These are phyloP conservation scores for Thereva nobilitata DNA, from an alignment of 2,888 invertebrate genomes.

Conservation along the genomic window DNA sequence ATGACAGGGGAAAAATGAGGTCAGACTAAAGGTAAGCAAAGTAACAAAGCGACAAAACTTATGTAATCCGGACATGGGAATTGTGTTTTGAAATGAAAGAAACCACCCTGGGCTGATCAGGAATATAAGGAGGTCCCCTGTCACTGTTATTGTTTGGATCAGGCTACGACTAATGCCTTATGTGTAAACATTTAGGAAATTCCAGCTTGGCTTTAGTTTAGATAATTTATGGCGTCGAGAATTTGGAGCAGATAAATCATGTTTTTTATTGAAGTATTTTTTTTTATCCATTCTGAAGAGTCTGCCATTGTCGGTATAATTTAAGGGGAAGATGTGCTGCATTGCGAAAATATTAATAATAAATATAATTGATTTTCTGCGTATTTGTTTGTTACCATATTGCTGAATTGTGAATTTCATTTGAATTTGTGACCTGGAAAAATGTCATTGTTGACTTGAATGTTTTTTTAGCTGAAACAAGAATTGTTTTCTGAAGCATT, in stretches of 20 bases:
- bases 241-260: conserved; percentile 30
- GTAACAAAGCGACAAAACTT: conserved; percentile 16
- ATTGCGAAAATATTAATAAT: too few species aligned
- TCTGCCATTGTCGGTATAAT: too few species aligned
- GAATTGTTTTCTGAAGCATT: too few species aligned
- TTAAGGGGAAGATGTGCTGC: too few species aligned
- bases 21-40: conserved; percentile 1
- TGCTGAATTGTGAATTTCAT: too few species aligned
- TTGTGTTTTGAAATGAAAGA: conserved; percentile 1
- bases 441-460: too few species aligned
- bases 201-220: neutral
- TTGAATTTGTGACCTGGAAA: too few species aligned
- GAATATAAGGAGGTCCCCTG: conserved; percentile 10
- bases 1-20: conserved; percentile 4
- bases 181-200: neutral
- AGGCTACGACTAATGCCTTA: conserved; percentile 10
- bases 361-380: too few species aligned
- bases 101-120: neutral
- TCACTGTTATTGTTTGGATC: conserved; percentile 18
- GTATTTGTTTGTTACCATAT: too few species aligned
- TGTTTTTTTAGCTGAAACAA: too few species aligned
- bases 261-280: too few species aligned
- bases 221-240: conserved; percentile 29
- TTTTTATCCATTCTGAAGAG: too few species aligned
- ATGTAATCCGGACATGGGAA: conserved; percentile 13